A percentile compares a stretch with the other conserved stretches of the same genome.
Conservation (phyloP, 2,888 invertebrate genomes). For the Polyommatus icarus region DNA sequence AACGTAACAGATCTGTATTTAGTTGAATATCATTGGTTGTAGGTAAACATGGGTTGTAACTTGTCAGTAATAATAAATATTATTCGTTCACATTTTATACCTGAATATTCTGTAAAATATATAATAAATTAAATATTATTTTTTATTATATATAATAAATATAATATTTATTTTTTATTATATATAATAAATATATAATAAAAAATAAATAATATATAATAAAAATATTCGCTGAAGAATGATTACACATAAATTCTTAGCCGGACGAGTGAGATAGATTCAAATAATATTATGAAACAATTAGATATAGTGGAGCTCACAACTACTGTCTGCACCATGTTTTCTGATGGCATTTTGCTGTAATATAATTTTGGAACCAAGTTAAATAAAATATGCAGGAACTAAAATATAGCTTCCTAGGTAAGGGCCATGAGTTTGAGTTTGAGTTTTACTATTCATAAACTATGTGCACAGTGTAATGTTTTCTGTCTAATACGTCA, state of each 20-base stretch:
- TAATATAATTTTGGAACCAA: background rate
- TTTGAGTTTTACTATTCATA: background rate
- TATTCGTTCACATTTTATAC: too few relatives aligned
- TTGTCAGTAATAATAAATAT: too few relatives aligned
- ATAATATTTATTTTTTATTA: too few relatives aligned
- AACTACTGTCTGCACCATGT: background rate
- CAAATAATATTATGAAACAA: constrained; percentile 20
- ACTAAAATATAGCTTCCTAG: too few relatives aligned
- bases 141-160: too few relatives aligned
- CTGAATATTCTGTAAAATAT: background rate
- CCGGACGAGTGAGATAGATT: background rate
- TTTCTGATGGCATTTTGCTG: background rate
- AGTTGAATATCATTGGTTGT: too few relatives aligned
- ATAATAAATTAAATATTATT: too few relatives aligned
- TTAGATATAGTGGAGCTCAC: background rate
- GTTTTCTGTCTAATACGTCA: too few relatives aligned
- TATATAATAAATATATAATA: too few relatives aligned
- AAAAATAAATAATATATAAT: too few relatives aligned
- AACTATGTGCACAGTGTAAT: background rate
- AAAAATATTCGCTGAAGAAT: background rate
- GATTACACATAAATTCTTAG: background rate
- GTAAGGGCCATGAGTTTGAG: background rate
- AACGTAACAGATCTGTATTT: too few relatives aligned
- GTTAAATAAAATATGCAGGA: background rate
- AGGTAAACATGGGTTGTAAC: too few relatives aligned